Base-by-base conservation (phyloP, 2,797 vertebrate genomes). In the Sylvia borin region DNA sequence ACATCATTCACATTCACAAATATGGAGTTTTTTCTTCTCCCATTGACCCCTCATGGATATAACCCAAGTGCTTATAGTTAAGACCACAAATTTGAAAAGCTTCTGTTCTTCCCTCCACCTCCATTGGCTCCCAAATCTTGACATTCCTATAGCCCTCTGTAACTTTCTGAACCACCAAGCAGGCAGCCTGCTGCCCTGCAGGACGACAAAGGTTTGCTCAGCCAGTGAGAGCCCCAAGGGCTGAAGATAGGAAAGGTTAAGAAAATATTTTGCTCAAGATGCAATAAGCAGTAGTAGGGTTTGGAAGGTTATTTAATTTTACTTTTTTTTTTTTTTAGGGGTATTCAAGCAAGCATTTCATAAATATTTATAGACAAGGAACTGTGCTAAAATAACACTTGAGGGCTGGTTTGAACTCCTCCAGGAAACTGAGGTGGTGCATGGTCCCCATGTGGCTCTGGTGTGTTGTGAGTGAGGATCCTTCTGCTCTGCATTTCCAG, bases 91-190 rank as follows among this genome's bases (percentile, higher is more conserved):
- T 67, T 3, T 29, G 26, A 85, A 53, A 74, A 80, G 55, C 34
- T 75, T 61, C 70, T 83, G 24, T 81, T 54, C 22, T 78, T 54
- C 51, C 32, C 42, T 72, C 50, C 31, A 6, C 36, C 24, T 85
- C 18, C 51, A 45, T 54, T 50, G 42, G 7, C 20, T n/a, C 51
- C 34, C 61, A 43, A 3, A 58, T 50, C 45, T 53, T 83, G 61
- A 81, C 51, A 88, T 96, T 95, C 79, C 75, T 95, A 2, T 1
- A 13, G 29, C 47, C 60, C 75, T 93, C 27, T 42, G 84, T 90
- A 75, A 96, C n/a, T 95, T 88, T 55, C 70, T 67, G 91, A 85
- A 57, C 72, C 76, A 85, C 16, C 34, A 54, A 61, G 86, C 68
- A 74, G 72, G 85, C 58, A 82, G 61, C 47, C 87, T 53, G 54